Evolutionary conservation across 2,888 invertebrate species (phyloP).

Genomic region (Disparrhopalites patrizii): DNA sequence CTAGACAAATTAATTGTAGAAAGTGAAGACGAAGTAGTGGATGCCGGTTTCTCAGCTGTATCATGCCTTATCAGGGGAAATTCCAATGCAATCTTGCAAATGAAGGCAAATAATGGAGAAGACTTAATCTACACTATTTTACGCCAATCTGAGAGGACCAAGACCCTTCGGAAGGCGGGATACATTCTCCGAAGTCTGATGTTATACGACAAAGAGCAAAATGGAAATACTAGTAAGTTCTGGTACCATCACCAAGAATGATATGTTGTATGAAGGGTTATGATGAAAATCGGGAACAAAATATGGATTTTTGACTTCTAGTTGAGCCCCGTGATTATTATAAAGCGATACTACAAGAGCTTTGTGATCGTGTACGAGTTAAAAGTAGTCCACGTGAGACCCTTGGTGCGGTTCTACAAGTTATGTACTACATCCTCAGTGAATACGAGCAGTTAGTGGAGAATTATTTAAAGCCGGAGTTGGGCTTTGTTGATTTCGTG

Average conservation of each 20-base stretch:
- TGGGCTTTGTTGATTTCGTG: conserved; percentile 18
- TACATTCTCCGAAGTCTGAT: conserved; percentile 25
- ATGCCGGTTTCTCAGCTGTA: conserved; percentile 24
- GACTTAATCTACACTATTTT: conserved; percentile 25
- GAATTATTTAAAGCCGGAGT: conserved; percentile 23
- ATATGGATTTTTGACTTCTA: background rate
- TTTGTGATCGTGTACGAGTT: conserved; percentile 24
- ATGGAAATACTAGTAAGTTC: conserved; percentile 8
- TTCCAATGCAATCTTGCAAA: conserved; percentile 22
- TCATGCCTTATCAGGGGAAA: conserved; percentile 28
- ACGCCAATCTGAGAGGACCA: conserved; percentile 18
- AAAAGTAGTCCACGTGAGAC: conserved; percentile 7
- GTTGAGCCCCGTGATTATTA: conserved; percentile 17
- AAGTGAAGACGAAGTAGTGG: conserved; percentile 15
- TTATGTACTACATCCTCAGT: conserved; percentile 23
- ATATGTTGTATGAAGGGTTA: too few species aligned
- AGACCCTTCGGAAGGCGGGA: conserved; percentile 21
- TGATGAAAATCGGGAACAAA: background rate
- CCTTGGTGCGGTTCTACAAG: conserved; percentile 22
- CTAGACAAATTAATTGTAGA: conserved; percentile 19
- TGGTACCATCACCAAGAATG: too few species aligned
- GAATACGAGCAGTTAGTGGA: conserved; percentile 20
- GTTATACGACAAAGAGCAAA: conserved; percentile 20
- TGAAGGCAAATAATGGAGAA: conserved; percentile 24
- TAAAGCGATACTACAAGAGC: conserved; percentile 26